phyloP scores from a whole-genome alignment of 2,888 invertebrate species.

The Folsomia candida region DNA sequence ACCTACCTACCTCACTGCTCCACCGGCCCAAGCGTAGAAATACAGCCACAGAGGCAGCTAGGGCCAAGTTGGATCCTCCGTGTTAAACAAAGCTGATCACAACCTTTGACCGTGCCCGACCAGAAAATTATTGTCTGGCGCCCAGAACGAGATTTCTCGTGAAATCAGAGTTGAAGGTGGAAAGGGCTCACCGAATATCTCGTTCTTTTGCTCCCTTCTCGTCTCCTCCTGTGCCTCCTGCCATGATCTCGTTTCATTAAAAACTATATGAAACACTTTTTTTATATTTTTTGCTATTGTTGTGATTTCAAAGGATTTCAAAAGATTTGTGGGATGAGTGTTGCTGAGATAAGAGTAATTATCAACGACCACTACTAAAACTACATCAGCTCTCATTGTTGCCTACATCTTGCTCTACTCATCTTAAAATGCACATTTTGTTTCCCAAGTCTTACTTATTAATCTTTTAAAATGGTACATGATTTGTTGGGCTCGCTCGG shows the following conservation, averaged over 20 bases:
- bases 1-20: no score
- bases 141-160: slow-evolving; percentile 29
- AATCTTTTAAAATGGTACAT: no score
- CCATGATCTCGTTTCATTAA: background rate
- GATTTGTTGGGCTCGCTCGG: slow-evolving; percentile 7
- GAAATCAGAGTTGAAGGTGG: slow-evolving; percentile 11
- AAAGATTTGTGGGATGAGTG: slow-evolving; percentile 12
- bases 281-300: background rate
- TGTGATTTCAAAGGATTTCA: background rate
- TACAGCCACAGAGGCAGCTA: no score
- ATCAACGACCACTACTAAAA: no score
- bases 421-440: no score
- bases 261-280: no score
- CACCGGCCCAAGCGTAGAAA: no score
- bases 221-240: no score
- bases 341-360: slow-evolving; percentile 29
- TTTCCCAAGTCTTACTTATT: no score
- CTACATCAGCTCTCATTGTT: no score
- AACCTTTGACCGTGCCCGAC: slow-evolving; percentile 51
- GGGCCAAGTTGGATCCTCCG: background rate
- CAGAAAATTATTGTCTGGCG: slow-evolving; percentile 51
- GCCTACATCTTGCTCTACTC: no score
- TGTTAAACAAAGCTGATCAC: slow-evolving; percentile 13
- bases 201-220: no score
- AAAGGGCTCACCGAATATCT: slow-evolving; percentile 10